A percentile compares a stretch with the other conserved stretches of the same genome.
Evolutionary conservation across 53 echinoderm and acorn worm genomes (phyloP).

Genomic region (Antedon mediterranea): DNA sequence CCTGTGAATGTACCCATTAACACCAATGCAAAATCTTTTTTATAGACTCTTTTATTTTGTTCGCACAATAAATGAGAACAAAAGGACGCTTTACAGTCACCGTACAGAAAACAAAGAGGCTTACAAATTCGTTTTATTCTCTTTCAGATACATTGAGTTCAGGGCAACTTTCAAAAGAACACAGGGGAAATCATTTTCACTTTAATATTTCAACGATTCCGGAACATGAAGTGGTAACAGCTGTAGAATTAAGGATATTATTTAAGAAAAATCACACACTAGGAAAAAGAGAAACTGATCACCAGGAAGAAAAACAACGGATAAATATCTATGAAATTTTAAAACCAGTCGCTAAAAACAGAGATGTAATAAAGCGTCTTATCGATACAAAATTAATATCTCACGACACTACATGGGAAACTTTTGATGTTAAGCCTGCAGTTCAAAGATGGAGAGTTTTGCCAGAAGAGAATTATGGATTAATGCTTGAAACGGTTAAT

Average conservation of each 20-base stretch:
- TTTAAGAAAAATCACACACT: slow-evolving; percentile 33
- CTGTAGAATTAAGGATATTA: slow-evolving; percentile 67
- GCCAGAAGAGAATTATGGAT: slow-evolving; percentile 61
- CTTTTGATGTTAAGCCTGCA: slow-evolving; percentile 88
- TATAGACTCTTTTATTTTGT: not conserved
- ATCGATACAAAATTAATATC: slow-evolving; percentile 80
- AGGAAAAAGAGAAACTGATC: slow-evolving; percentile 8
- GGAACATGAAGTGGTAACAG: slow-evolving; percentile 58
- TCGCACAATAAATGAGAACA: not conserved
- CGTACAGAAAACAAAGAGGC: too few species aligned
- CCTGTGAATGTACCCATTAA: not conserved
- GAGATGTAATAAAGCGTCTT: slow-evolving; percentile 78
- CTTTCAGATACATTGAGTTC: slow-evolving; percentile 19
- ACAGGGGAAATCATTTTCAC: slow-evolving; percentile 40
- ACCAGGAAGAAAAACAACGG: slow-evolving; percentile 44
- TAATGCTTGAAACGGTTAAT: slow-evolving; percentile 77
- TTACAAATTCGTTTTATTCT: slow-evolving; percentile 7
- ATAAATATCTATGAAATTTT: slow-evolving; percentile 95
- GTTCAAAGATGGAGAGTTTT: slow-evolving; percentile 48
- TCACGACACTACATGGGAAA: slow-evolving; percentile 67
- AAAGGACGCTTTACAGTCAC: not conserved
- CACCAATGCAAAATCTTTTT: not conserved
- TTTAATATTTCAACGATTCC: slow-evolving; percentile 76
- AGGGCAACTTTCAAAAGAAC: slow-evolving; percentile 5
- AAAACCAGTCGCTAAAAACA: slow-evolving; percentile 58